These are phyloP conservation scores for Dunckerocampus dactyliophorus DNA, from an alignment of 2,113 vertebrate species.

Conservation along the genomic window DNA sequence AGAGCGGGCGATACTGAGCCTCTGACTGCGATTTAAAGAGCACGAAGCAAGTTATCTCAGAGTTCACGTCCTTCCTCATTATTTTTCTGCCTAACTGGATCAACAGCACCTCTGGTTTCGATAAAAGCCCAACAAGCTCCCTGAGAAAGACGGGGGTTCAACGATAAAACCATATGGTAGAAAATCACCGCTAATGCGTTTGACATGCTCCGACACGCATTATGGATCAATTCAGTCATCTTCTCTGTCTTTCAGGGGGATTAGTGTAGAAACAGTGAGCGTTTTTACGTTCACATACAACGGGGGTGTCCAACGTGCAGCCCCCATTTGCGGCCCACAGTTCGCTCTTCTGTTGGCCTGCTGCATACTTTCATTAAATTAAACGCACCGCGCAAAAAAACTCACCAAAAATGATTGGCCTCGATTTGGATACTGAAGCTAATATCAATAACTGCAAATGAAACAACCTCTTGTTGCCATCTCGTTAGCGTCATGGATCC, in stretches of 20 bases:
- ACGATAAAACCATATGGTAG: conserved; percentile 53
- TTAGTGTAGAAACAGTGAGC: conserved; percentile 14
- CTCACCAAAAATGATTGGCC: too few species aligned
- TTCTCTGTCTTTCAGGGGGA: conserved; percentile 17
- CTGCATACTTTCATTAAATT: too few species aligned
- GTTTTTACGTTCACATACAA: conserved; percentile 30
- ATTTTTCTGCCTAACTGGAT: conserved; percentile 46
- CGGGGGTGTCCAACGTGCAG: too few species aligned
- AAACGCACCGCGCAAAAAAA: too few species aligned
- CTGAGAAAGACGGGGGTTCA: conserved; percentile 23
- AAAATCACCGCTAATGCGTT: conserved; percentile 31
- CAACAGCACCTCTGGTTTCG: conserved; percentile 52
- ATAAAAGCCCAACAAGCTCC: conserved; percentile 42
- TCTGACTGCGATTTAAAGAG: conserved; percentile 32
- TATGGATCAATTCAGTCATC: conserved; percentile 37
- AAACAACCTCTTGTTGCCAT: too few species aligned
- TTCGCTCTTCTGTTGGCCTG: too few species aligned
- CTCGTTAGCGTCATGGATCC: too few species aligned
- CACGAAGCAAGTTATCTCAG: conserved; percentile 50
- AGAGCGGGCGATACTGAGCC: conserved; percentile 49
- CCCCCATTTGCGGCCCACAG: too few species aligned
- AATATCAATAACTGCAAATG: too few species aligned
- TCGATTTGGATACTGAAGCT: too few species aligned
- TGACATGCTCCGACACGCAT: conserved; percentile 26
- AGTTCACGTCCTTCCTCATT: conserved; percentile 43